These are phyloP conservation scores for Thunnus thynnus DNA, from an alignment of 2,113 vertebrate species.

Conservation along the genomic window DNA sequence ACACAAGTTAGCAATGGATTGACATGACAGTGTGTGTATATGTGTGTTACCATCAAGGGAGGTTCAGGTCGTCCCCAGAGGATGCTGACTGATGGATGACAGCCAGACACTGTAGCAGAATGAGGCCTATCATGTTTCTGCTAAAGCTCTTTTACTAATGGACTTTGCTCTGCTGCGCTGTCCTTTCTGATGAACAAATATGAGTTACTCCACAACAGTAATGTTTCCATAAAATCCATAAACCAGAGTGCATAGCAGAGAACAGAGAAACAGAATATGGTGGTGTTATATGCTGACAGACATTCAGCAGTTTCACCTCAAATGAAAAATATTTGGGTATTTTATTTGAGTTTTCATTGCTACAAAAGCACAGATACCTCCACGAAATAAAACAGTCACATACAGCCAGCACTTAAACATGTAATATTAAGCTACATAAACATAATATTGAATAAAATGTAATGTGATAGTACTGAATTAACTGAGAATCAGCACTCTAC, in stretches of 20 bases:
- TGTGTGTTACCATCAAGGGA: slow-evolving; percentile 3
- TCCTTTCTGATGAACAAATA: slow-evolving; percentile 2
- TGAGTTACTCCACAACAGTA: background rate
- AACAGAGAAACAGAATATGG: background rate
- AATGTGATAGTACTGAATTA: too few relatives aligned
- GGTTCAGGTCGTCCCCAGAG: slow-evolving; percentile 34
- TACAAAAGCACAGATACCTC: too few relatives aligned
- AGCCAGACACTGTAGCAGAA: slow-evolving; percentile 45
- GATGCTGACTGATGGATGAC: slow-evolving; percentile 57
- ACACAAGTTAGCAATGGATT: background rate
- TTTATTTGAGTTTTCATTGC: too few relatives aligned
- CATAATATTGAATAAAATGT: too few relatives aligned
- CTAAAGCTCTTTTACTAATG: slow-evolving; percentile 53
- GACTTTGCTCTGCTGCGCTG: slow-evolving; percentile 6
- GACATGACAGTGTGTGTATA: slow-evolving; percentile 1
- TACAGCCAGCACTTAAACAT: too few relatives aligned
- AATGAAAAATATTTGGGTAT: too few relatives aligned
- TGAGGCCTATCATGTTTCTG: slow-evolving; percentile 67
- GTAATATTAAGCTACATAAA: too few relatives aligned
- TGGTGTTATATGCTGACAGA: background rate
- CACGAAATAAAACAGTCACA: too few relatives aligned
- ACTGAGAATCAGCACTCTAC: too few relatives aligned
- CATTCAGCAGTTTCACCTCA: too few relatives aligned
- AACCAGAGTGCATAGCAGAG: background rate
- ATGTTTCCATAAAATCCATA: background rate